These are phyloP conservation scores for Xestia c-nigrum DNA, from an alignment of 2,888 invertebrate genomes.

Conservation along the genomic window DNA sequence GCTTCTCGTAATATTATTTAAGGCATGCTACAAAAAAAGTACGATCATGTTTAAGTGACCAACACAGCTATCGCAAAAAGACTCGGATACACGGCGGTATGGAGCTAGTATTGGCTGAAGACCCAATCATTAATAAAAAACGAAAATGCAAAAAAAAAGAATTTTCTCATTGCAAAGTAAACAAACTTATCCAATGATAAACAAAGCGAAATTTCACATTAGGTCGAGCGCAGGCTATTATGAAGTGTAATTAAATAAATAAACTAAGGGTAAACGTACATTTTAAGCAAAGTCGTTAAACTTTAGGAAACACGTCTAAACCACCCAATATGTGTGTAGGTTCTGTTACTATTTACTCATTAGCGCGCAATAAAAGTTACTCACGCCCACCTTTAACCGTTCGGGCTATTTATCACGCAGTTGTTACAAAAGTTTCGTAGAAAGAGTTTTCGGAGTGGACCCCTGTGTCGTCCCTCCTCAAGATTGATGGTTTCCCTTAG, in stretches of 20 bases:
- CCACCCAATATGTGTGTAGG: slow-evolving; percentile 52
- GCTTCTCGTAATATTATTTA: not conserved
- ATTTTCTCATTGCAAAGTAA: not conserved
- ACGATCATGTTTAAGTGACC: not conserved
- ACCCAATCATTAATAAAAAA: too few species aligned
- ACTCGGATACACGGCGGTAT: not conserved
- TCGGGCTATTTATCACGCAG: slow-evolving; percentile 84
- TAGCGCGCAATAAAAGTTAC: slow-evolving; percentile 74
- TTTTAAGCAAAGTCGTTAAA: slow-evolving; percentile 62
- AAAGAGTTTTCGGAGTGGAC: slow-evolving; percentile 85
- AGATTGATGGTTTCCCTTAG: slow-evolving; percentile 85
- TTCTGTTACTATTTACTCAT: slow-evolving; percentile 70
- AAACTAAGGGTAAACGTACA: slow-evolving; percentile 45
- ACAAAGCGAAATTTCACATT: slow-evolving; percentile 1
- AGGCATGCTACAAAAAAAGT: not conserved
- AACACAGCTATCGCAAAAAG: not conserved
- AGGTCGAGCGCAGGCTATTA: slow-evolving; percentile 3
- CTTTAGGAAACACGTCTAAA: slow-evolving; percentile 50
- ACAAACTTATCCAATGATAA: not conserved
- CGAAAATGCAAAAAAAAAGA: not conserved
- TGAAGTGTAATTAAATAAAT: slow-evolving; percentile 64
- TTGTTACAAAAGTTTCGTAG: slow-evolving; percentile 84
- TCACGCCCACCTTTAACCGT: slow-evolving; percentile 76
- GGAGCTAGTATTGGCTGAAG: not conserved
- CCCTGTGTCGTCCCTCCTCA: slow-evolving; percentile 83